These are phyloP conservation scores for Aldrovandia affinis DNA, from an alignment of 2,797 vertebrate species.

Conservation along the genomic window DNA sequence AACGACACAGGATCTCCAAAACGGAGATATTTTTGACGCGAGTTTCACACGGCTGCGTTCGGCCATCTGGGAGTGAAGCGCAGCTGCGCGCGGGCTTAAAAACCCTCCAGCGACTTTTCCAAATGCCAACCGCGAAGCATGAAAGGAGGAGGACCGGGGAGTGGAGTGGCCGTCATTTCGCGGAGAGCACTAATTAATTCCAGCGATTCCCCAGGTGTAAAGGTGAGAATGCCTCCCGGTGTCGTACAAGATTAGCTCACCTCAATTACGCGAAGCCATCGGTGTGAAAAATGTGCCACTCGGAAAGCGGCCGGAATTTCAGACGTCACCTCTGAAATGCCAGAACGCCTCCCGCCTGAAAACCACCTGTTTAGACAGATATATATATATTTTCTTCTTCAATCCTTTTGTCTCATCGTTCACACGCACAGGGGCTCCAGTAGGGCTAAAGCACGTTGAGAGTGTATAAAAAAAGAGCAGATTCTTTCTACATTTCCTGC, in stretches of 20 bases:
- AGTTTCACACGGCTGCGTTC: background rate
- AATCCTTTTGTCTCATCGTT: background rate
- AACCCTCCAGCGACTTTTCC: background rate
- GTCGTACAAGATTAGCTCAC: background rate
- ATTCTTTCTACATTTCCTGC: background rate
- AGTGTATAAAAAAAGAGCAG: background rate
- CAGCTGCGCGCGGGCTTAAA: background rate
- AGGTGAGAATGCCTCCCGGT: slow-evolving; percentile 18
- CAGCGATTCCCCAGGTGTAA: slow-evolving; percentile 22
- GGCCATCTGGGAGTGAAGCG: background rate
- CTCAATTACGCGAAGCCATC: slow-evolving; percentile 4
- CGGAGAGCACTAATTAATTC: background rate
- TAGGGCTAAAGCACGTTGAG: background rate
- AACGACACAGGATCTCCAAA: background rate
- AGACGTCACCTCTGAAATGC: background rate
- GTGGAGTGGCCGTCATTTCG: background rate
- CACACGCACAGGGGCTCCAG: background rate
- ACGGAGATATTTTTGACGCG: background rate
- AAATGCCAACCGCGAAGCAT: background rate
- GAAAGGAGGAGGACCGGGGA: background rate
- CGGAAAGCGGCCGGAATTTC: background rate
- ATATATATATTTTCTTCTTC: background rate
- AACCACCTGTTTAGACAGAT: background rate
- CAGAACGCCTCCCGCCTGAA: background rate
- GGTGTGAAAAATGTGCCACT: background rate